Evolutionary conservation across 1,140 invertebrate genomes (phyloP), one percentile per base, ranked within the genome.

Genomic region (Achatina immaculata): DNA sequence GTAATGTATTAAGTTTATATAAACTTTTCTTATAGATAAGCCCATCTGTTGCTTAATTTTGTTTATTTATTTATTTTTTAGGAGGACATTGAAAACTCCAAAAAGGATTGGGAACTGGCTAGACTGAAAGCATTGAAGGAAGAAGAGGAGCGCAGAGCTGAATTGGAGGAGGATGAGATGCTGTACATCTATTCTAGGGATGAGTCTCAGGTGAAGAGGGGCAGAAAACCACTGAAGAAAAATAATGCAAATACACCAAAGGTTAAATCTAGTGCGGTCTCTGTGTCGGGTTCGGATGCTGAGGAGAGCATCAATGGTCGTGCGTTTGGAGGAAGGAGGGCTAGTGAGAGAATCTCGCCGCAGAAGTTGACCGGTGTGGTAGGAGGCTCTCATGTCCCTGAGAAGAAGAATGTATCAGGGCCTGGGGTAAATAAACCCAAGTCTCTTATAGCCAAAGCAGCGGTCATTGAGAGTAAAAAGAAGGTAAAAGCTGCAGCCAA

Each of bases 91-190:
- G 87, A 87, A 51, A 85, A 86, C 68, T 87, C 82, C 94, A 98
- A 98, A 91, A 95, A 95, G 84, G 96, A 98, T 88, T 99, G 98
- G 97, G 97, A 99, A 90, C 91, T 95, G 77, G 95, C 95, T 87
- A 94, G 96, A 1, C 91, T 96, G 81, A 94, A 95, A 74, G 90
- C 91, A 7, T 78, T 93, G 69, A 92, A 92, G 84, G 91, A 93
- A 83, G 92, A 93, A 79, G 92, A 93, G 79, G 91, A 93, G 84
- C 81, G 89, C 58, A 78, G 89, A 77, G 89, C 90, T 9, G 91
- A 92, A 78, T 92, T 94, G 74, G 94, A 95, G 87, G 95, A 96
- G 89, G 94, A 96, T 86, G 94, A 95, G 78, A 91, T 92, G 88
- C 83, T 92, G 69, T 92, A 89, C 82, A 91, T 90, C 24, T 91